Conservation (phyloP, 2,797 vertebrate genomes). For the Iguana delicatissima region DNA sequence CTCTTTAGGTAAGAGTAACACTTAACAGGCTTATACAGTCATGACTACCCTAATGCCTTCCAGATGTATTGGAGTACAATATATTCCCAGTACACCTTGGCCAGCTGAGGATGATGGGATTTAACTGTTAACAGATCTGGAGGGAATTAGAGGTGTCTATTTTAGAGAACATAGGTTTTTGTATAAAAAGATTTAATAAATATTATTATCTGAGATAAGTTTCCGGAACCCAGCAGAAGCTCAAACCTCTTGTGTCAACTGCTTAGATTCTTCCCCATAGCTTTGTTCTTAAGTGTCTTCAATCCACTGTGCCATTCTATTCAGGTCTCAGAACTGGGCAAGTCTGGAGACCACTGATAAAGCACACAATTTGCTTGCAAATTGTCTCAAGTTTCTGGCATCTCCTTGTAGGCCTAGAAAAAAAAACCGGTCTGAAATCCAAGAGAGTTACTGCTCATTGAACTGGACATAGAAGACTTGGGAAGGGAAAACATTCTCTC, state of each 20-base stretch:
- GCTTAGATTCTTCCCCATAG: neutral
- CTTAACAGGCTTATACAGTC: neutral
- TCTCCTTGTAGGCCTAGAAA: no score
- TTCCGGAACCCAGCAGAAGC: neutral
- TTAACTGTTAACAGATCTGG: neutral
- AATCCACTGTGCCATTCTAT: no score
- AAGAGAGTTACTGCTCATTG: no score
- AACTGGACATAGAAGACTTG: no score
- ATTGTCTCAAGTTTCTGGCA: no score
- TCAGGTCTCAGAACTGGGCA: no score
- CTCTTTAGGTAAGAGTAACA: neutral
- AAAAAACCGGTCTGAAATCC: no score
- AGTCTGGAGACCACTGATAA: no score
- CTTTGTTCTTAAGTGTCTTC: neutral
- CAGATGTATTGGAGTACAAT: neutral
- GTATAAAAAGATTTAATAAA: neutral
- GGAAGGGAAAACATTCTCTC: no score
- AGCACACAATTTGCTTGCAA: no score
- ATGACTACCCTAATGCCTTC: neutral
- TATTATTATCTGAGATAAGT: neutral
- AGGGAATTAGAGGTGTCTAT: neutral
- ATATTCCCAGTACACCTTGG: neutral
- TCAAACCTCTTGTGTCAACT: neutral
- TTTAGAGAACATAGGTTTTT: neutral
- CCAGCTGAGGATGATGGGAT: neutral